Evolutionary conservation across 2,113 vertebrate species (phyloP), one percentile per base, ranked within the genome.

Genomic region (Bubo bubo): DNA sequence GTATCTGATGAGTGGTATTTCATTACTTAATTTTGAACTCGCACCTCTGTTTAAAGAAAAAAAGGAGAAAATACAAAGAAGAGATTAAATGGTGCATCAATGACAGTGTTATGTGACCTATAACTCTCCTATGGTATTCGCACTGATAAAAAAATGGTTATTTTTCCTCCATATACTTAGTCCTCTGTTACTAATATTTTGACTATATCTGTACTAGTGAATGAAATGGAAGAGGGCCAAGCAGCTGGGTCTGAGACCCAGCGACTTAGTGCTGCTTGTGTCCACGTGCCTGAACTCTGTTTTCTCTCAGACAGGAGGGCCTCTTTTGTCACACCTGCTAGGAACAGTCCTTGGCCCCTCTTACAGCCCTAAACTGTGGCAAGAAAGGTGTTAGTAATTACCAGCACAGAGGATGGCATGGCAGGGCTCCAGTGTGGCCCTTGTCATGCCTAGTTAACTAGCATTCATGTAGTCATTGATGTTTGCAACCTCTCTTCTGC

Each of bases 241-340:
- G 74, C 20, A 87, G 8, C 55, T 66, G 15, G 14, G 8, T 81
- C 50, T 1, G 3, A 92, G 82, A 63, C 26, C 14, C 16, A 17
- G 14, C 37, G 37, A 24, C 49, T 58, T 74, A 27, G 18, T 45
- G 32, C 37, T 86, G n/a, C 43, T 56, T 70, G 14, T 35, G 22
- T 76, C 22, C 35, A n/a, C 22, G 64, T 0, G 2, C 24, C 58
- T 0, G 0, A 88, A 49, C 17, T 35, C 71, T 60, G 18, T 23
- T 95, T 91, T 79, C 63, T 8, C 43, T 83, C 53, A 66, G 37
- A 56, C 20, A 77, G 34, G 20, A 66, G 27, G 26, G 12, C 14
- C 6, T 66, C n/a, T 82, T 53, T 20, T 10, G 1, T 76, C 2
- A 0, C 0, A 1, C 7, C 64, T 72, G 26, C 26, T 43, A 34